Evolutionary conservation across 2,888 invertebrate species (phyloP).

Genomic region (Xestia c-nigrum): DNA sequence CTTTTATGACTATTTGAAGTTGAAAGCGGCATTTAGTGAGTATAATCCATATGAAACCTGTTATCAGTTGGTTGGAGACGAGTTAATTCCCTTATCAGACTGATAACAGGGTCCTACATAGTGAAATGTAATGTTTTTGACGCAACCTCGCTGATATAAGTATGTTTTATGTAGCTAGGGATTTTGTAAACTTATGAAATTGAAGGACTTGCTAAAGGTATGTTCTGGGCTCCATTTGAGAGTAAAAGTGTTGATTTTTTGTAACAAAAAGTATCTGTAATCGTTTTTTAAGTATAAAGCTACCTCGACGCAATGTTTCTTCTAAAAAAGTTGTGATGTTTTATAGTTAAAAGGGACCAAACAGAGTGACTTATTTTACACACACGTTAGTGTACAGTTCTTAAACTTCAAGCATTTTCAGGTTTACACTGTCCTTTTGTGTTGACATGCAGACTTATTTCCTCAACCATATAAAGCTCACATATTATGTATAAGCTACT

Average conservation of each 20-base stretch:
- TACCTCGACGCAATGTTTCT: too few relatives aligned
- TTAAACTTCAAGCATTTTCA: too few relatives aligned
- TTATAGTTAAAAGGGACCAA: too few relatives aligned
- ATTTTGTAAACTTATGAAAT: constrained; percentile 24
- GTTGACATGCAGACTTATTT: too few relatives aligned
- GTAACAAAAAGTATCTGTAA: neutral
- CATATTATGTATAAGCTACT: too few relatives aligned
- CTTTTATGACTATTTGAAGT: constrained; percentile 49
- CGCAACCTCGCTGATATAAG: constrained; percentile 21
- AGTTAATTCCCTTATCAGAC: constrained; percentile 66
- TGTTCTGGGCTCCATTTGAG: too few relatives aligned
- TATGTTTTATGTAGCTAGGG: constrained; percentile 8
- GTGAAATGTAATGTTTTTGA: constrained; percentile 57
- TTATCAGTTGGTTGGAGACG: constrained; percentile 64
- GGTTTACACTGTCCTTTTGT: too few relatives aligned
- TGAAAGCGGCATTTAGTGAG: constrained; percentile 42
- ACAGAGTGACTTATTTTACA: too few relatives aligned
- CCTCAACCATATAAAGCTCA: too few relatives aligned
- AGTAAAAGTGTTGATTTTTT: neutral
- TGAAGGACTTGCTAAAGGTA: neutral
- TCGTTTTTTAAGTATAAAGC: too few relatives aligned
- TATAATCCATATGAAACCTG: constrained; percentile 60
- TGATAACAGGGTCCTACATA: constrained; percentile 55
- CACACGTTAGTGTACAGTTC: too few relatives aligned
- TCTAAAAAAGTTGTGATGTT: too few relatives aligned